Base-by-base conservation (phyloP, 2,888 invertebrate species). In the Coenonympha glycerion region DNA sequence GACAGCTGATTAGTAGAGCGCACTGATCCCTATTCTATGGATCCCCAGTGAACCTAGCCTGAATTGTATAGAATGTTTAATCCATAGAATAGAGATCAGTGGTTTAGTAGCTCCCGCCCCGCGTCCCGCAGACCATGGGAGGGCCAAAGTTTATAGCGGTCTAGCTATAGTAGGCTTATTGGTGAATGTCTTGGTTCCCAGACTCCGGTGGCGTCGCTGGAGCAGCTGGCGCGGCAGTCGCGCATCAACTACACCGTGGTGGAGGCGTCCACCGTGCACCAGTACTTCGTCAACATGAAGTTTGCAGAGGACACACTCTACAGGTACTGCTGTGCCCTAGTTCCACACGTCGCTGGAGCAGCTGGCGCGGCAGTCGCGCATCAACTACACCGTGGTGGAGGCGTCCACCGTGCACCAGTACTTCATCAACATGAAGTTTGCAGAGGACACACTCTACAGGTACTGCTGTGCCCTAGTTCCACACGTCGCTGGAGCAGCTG, bases 281-380 rank as follows among this genome's bases (percentile, higher is more conserved):
- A 92, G 63, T 95, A 95, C 73, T 96, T 96, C 64, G 92, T 91
- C 50, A 96, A 96, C 66, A 96, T 96, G 96, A 95, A 95, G 76
- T 91, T 91, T 62, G 96, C 96, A 1, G 96, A 96, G 74, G 95
- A 96, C 56, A 95, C 93, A 0, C 74, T 96, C 0, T 96, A 96
- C 73, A 91, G 91, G 93, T 92, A 19, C 92, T 60, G 16, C 5
- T n/a, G 2, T 15, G 11, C 8, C 19, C 13, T 18, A 16, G 19
- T 21, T n/a, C n/a, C n/a, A n/a, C n/a, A n/a, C n/a, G n/a, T n/a
- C n/a, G n/a, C n/a, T n/a, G n/a, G n/a, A n/a, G n/a, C n/a, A n/a
- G n/a, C n/a, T n/a, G n/a, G n/a, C n/a, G n/a, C n/a, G n/a, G n/a
- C n/a, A n/a, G n/a, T n/a, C n/a, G n/a, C n/a, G n/a, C n/a, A n/a